Evolutionary conservation across 2,888 invertebrate genomes (phyloP), one percentile per base, ranked within the genome.

Genomic region (Noctua janthe): DNA sequence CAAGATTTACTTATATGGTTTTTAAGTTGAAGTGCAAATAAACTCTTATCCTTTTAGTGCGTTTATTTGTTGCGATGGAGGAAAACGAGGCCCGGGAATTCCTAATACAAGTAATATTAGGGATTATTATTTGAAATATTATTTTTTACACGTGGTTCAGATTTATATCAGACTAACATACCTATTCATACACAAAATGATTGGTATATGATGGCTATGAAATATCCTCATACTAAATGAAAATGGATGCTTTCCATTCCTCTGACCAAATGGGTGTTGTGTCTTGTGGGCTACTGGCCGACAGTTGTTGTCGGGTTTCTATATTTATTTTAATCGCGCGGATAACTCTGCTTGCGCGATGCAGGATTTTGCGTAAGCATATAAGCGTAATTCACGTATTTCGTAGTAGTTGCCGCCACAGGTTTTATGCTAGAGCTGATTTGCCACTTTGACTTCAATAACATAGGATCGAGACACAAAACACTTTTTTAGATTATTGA

Each of bases 1-100:
- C 23, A 39, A 43, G 29, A 29, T 74, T 71, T 56, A 15, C 51
- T n/a, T 29, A 43, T n/a, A 69, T n/a, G 7, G 35, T 78, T 75
- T 72, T 74, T 54, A 67, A 54, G 49, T 76, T 71, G 43, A 47
- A 76, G 54, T 47, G 35, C 59, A 69, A 69, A 76, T 69, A 81
- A 72, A 62, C 71, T 10, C 39, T 69, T 47, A 35, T 59, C 15
- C 15, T 67, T 76, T 59, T 67, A 66, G 43, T 35, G 10, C 29
- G 17, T 67, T 67, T 54, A 1, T 39, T 20, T 39, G n/a, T 35
- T 8, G n/a, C 7, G 11, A 8, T 56, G 43, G 17, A 49, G 49
- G 72, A 20, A 73, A 67, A 73, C 10, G 29, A 20, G 23, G 29
- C 15, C 2, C 8, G 15, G 43, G 11, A 8, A 62, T 23, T 23